These are phyloP conservation scores for Plutella xylostella DNA, from an alignment of 2,888 invertebrate species.

Conservation along the genomic window DNA sequence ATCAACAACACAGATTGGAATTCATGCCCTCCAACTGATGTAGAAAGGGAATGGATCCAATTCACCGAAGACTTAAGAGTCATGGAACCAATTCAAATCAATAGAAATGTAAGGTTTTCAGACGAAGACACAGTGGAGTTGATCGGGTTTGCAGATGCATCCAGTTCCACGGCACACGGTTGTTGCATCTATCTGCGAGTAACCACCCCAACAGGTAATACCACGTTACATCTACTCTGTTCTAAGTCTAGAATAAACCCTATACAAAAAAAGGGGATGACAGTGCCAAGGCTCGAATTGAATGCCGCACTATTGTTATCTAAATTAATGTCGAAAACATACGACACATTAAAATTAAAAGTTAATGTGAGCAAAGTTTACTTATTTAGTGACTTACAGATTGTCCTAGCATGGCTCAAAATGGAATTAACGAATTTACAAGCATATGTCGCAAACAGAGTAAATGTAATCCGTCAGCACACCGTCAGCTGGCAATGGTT, in stretches of 20 bases:
- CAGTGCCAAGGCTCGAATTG: constrained; percentile 15
- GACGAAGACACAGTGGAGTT: neutral
- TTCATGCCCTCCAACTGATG: neutral
- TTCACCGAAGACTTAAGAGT: constrained; percentile 8
- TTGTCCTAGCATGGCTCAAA: constrained; percentile 18
- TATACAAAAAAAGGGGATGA: constrained; percentile 11
- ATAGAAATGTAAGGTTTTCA: neutral
- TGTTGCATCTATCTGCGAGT: constrained; percentile 17
- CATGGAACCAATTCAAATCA: constrained; percentile 12
- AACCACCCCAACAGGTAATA: constrained; percentile 8
- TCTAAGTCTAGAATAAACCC: constrained; percentile 16
- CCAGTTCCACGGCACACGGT: constrained; percentile 13
- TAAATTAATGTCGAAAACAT: constrained; percentile 10
- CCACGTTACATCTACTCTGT: constrained; percentile 11
- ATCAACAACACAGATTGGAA: constrained; percentile 11
- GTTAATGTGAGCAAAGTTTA: constrained; percentile 6
- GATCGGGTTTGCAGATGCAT: constrained; percentile 16
- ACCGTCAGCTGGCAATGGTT: constrained; percentile 12
- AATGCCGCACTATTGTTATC: constrained; percentile 17
- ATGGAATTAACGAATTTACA: constrained; percentile 11
- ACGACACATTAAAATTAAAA: constrained; percentile 11
- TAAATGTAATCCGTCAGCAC: constrained; percentile 11
- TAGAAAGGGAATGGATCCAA: constrained; percentile 8
- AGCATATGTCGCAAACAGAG: constrained; percentile 19
- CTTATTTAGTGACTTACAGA: constrained; percentile 18